Conservation (phyloP, 1,140 invertebrate genomes). For the Wiebesia pumilae region DNA sequence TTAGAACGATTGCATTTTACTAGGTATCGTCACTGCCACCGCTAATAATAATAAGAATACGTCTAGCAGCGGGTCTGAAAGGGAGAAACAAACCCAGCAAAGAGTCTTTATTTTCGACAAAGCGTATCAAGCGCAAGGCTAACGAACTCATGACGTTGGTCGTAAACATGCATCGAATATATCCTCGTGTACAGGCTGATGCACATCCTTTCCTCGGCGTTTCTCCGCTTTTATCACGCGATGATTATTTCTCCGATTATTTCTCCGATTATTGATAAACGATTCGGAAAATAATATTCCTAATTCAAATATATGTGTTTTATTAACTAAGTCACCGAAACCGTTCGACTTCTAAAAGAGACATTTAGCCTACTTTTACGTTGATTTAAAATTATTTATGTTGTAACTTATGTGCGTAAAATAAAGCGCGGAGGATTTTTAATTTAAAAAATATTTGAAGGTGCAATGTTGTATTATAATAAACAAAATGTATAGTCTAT, state of each 20-base stretch:
- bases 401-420: too few relatives aligned
- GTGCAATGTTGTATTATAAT: not conserved
- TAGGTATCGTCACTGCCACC: not conserved
- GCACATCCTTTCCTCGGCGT: not conserved
- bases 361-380: too few relatives aligned
- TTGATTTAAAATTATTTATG: too few relatives aligned
- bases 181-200: not conserved
- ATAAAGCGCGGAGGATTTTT: too few relatives aligned
- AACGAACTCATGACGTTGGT: constrained; percentile 35
- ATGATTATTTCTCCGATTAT: not conserved
- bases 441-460: too few relatives aligned
- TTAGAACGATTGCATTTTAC: constrained; percentile 36
- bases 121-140: constrained; percentile 9
- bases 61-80: constrained; percentile 17
- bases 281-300: not conserved
- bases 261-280: not conserved
- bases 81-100: not conserved
- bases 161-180: not conserved
- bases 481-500: not conserved
- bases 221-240: not conserved
- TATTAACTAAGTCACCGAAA: too few relatives aligned
- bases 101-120: constrained; percentile 41
- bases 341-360: too few relatives aligned
- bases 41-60: constrained; percentile 42
- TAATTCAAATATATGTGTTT: not conserved